These are phyloP conservation scores for Drosophila chauvacae DNA, from an alignment of 1,140 invertebrate genomes.

Conservation along the genomic window DNA sequence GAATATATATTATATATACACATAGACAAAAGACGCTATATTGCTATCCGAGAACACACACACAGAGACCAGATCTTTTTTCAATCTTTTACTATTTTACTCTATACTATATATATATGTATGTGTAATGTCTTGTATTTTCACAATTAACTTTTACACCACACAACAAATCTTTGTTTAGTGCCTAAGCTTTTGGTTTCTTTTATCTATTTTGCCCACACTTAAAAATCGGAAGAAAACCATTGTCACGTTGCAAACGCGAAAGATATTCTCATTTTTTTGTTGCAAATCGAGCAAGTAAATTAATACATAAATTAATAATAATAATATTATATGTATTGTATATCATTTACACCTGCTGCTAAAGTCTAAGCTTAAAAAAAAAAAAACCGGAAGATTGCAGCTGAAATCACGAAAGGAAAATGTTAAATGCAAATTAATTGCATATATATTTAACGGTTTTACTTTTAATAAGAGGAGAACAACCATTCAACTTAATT, in stretches of 20 bases:
- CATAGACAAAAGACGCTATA: conserved; percentile 70
- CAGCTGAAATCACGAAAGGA: conserved; percentile 58
- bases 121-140: conserved; percentile 37
- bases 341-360: conserved; percentile 75
- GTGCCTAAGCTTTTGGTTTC: conserved; percentile 57
- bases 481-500: conserved; percentile 66
- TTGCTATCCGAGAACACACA: conserved; percentile 44
- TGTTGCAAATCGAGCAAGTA: conserved; percentile 55
- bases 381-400: conserved; percentile 22
- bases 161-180: conserved; percentile 55
- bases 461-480: conserved; percentile 68
- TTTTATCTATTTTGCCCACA: conserved; percentile 32
- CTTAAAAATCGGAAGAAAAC: conserved; percentile 7
- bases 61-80: conserved; percentile 57
- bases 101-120: conserved; percentile 20
- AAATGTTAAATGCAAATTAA: conserved; percentile 58
- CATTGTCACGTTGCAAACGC: conserved; percentile 65
- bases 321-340: conserved; percentile 51
- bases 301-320: conserved; percentile 40
- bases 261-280: conserved; percentile 58
- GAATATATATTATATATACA: conserved; percentile 60
- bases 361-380: conserved; percentile 32
- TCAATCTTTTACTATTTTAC: conserved; percentile 33
- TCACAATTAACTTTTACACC: conserved; percentile 60
- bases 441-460: conserved; percentile 61